Evolutionary conservation across 2,888 invertebrate genomes (phyloP), one percentile per base, ranked within the genome.

Genomic region (Myopa testacea): DNA sequence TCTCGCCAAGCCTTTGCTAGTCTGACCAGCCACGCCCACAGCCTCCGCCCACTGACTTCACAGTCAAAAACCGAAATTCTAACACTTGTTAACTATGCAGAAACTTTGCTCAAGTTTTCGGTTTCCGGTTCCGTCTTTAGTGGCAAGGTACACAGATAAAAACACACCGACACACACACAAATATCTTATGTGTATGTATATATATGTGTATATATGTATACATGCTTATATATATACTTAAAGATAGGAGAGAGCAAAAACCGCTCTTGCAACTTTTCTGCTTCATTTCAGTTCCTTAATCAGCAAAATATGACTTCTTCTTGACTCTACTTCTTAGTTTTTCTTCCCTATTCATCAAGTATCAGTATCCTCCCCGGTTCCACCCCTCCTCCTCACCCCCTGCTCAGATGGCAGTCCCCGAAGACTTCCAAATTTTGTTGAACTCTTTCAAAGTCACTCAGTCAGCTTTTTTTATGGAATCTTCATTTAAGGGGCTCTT

Each of bases 81-180:
- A 63, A 63, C 63, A 63, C 63, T 26, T 63, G 14, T 34, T 37
- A 26, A 63, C 63, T 34, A 37, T 63, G 10, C 63, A 37, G 5
- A 63, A 63, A 63, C 63, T 63, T 63, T 63, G 37, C 63, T 63
- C 34, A 63, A 63, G 34, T 63, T 63, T 63, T 63, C 63, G 34
- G 34, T 63, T 63, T 37, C 14, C 37, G 14, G 19, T 63, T 26
- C 63, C 37, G 37, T 34, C 14, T 26, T 37, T 63, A 62, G 14
- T 63, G 12, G 14, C 4, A 37, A 63, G 4, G 45, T 45, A 45
- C 45, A 10, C 6, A 10, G 45, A 45, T 45, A 26, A 34, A 8
- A 62, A 62, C 34, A 62, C 34, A 63, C 37, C 34, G 7, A 37
- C 34, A 63, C 34, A 34, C 34, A 37, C 37, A 63, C 34, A n/a